Percentiles rank a stretch among this genome's conserved stretches.
phyloP scores from a whole-genome alignment of 2,888 invertebrate genomes.

The Acanthosepion pharaonis region DNA sequence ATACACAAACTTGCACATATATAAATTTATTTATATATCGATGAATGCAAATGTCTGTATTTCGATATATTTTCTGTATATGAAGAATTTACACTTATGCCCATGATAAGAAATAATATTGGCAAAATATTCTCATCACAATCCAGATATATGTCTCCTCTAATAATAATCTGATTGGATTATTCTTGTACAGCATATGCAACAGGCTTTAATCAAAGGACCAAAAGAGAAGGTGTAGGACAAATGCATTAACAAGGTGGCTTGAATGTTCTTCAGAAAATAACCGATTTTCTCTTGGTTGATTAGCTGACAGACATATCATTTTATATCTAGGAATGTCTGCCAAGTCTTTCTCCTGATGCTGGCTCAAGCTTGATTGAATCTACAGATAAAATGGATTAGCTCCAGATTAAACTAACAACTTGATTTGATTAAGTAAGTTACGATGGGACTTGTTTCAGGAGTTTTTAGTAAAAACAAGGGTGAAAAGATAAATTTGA shows the following conservation, averaged over 20 bases:
- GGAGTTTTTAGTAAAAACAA: too few relatives aligned
- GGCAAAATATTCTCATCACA: neutral
- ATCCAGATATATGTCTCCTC: neutral
- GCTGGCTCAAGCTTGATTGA: neutral
- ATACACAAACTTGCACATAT: neutral
- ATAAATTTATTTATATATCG: too few relatives aligned
- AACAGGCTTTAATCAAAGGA: neutral
- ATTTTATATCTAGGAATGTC: neutral
- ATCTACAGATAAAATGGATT: neutral
- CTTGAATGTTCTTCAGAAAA: neutral
- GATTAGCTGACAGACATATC: neutral
- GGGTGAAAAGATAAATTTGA: too few relatives aligned
- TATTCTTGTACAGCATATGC: neutral
- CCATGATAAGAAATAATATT: neutral
- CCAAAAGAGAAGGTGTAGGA: neutral
- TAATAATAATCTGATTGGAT: neutral
- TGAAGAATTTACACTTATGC: neutral
- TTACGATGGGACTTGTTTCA: neutral
- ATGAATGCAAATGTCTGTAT: neutral
- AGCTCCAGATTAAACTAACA: neutral
- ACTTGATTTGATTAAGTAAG: neutral
- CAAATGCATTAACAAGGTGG: neutral
- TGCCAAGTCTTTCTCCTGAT: neutral
- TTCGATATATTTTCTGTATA: neutral
- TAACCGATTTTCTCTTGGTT: neutral